Conservation (phyloP, 2,888 invertebrate species). For the Physocephala rufipes region DNA sequence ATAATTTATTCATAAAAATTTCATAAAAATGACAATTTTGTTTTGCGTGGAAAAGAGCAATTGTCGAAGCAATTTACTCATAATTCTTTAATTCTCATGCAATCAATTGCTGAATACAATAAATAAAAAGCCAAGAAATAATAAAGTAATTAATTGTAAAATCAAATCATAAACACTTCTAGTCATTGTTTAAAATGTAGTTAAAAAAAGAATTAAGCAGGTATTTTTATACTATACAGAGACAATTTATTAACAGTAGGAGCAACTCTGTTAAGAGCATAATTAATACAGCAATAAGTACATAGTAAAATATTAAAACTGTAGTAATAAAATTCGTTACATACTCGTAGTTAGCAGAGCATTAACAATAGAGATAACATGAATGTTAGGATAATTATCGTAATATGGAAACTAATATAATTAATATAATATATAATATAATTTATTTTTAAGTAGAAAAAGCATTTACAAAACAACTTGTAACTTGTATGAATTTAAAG, state of each 20-base stretch:
- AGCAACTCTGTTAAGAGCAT: background rate
- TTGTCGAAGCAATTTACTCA: background rate
- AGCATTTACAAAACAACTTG: conserved; percentile 34
- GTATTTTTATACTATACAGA: conserved; percentile 40
- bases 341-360: conserved; percentile 12
- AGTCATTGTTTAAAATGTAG: conserved; percentile 8
- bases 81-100: conserved; percentile 6
- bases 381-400: conserved; percentile 16
- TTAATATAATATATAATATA: too few species aligned
- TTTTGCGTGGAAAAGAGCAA: background rate
- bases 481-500: conserved; percentile 31
- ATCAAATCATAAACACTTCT: background rate
- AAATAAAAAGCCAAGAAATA: background rate
- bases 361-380: conserved; percentile 16
- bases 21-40: too few species aligned
- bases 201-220: conserved; percentile 23
- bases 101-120: background rate
- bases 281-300: background rate
- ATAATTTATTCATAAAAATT: too few species aligned
- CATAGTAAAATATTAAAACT: background rate
- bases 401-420: background rate
- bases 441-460: conserved; percentile 16
- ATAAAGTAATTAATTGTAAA: too few species aligned
- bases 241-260: conserved; percentile 8
- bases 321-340: conserved; percentile 4